Base-by-base conservation (phyloP, 2,113 vertebrate species). In the Antennarius striatus region DNA sequence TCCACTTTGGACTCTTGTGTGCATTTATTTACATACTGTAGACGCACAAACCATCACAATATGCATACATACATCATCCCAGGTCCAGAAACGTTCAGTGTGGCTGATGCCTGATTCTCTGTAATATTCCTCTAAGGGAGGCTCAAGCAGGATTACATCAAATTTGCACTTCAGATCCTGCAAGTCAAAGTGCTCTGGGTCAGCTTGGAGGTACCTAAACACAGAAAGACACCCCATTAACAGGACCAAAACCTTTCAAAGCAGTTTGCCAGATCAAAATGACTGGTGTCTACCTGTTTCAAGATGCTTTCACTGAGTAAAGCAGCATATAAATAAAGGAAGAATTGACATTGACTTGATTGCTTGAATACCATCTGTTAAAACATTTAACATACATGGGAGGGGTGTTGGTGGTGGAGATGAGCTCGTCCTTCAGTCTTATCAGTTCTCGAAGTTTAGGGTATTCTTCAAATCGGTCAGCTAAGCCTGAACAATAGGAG, bases 401-500 rank as follows among this genome's bases (percentile, higher is more conserved):
- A 75, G 98, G 98, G 55, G 95, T 98, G 89, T 98, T 99, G 66
- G 97, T 99, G 75, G 92, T 92, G 50, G 95, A 91, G 90, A 99
- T 99, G 74, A 98, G 89, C 79, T 99, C 98, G 79, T 99, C 98
- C 89, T 99, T 99, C 62, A 99, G 92, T 62, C 98, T 93, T 78
- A 99, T 99, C 73, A 99, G 92, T 87, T 99, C 97, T 85, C 97
- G 91, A 46, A 98, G 95, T 91, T 99, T 99, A 29, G 98, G 98
- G 52, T 99, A 99, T 87, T 99, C 97, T 91, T 99, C 98, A 92
- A 99, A 99, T 71, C 98, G 92, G 90, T 99, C 98, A 29, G 97
- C 98, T 92, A 99, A 90, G 68, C 98, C 98, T 99, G 79, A 65
- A 67, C 3, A 30, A 39, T 13, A 80, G 40, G 39, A 9, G 2